Evolutionary conservation across 2,888 invertebrate genomes (phyloP).

Genomic region (Agrotis puta): DNA sequence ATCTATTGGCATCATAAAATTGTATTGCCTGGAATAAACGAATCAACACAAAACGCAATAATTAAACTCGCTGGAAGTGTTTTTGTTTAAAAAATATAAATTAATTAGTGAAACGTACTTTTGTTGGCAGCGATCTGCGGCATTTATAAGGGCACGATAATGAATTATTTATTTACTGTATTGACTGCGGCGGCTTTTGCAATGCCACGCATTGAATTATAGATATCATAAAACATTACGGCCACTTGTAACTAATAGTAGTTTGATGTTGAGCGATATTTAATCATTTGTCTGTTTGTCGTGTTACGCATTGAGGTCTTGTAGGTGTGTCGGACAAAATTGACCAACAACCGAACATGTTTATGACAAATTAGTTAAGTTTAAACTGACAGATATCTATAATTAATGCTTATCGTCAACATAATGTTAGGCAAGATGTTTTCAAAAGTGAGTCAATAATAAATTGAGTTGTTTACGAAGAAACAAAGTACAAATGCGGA

Average conservation of each 20-base stretch:
- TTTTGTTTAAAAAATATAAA: slow-evolving; percentile 17
- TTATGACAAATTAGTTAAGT: slow-evolving; percentile 50
- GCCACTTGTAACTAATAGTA: slow-evolving; percentile 58
- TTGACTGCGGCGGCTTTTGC: slow-evolving; percentile 65
- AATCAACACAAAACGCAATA: slow-evolving; percentile 31
- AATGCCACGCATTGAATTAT: slow-evolving; percentile 65
- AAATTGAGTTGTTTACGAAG: slow-evolving; percentile 20
- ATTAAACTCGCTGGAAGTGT: slow-evolving; percentile 22
- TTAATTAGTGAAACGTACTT: slow-evolving; percentile 40
- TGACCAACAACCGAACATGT: slow-evolving; percentile 55
- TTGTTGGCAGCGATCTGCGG: slow-evolving; percentile 47
- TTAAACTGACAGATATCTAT: slow-evolving; percentile 28
- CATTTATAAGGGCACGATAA: slow-evolving; percentile 54
- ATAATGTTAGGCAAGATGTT: slow-evolving; percentile 21
- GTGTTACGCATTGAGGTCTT: slow-evolving; percentile 47
- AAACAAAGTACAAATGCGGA: slow-evolving; percentile 22
- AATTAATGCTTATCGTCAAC: slow-evolving; percentile 30
- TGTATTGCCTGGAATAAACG: slow-evolving; percentile 4
- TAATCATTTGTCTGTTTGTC: slow-evolving; percentile 57
- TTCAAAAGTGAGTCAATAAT: slow-evolving; percentile 8
- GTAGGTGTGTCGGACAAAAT: slow-evolving; percentile 52
- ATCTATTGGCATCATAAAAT: slow-evolving; percentile 17
- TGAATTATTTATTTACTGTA: slow-evolving; percentile 68
- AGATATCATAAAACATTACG: slow-evolving; percentile 65
- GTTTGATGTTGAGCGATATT: slow-evolving; percentile 53